Base-by-base conservation (phyloP, 1,140 invertebrate genomes). In the Leptinotarsa lineolata region DNA sequence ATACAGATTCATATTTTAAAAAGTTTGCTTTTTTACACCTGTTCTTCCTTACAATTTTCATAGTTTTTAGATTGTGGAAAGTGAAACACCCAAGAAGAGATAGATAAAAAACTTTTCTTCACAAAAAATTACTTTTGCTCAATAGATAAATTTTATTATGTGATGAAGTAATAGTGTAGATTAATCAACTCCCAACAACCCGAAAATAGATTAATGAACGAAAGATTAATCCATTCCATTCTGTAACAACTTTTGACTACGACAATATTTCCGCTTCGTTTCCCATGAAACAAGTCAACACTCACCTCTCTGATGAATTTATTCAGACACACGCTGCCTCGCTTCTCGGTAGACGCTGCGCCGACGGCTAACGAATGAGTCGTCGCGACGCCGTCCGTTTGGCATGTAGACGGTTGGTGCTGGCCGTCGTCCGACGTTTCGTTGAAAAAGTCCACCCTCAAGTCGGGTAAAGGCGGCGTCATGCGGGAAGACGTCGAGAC, bases 381-480 rank as follows among this genome's bases (percentile, higher is more conserved):
- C 66, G 73, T 68, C 60, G 72, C 58, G 74, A 73, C 68, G 54
- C 70, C 61, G 68, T 77, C 72, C 70, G 72, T 63, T 44, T 71
- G 58, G n/a, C 45, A 68, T 20, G 46, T 21, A 30, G 67, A 21
- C 1, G 70, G 59, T 63, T 68, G 72, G 59, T 73, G 69, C 66
- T 74, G 70, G 58, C 69, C 72, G 67, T 30, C 70, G 70, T 60
- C 77, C 70, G 78, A 74, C 66, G 77, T 72, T 85, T 83, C 88
- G 85, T 85, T 88, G 81, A 90, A 90, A 81, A 89, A 89, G 71
- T 90, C 88, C 4, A 89, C 84, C 74, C 88, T 85, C 24, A 90
- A 83, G 81, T 90, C 88, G 8, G 89, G 89, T 63, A 89, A 77
- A 21, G 88, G 86, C 20, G 88, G 88, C 21, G 87, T 88, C 77